A percentile compares a stretch with the other conserved stretches of the same genome.
These are phyloP conservation scores for Argyrosomus regius DNA, from an alignment of 2,797 vertebrate species.

Conservation along the genomic window DNA sequence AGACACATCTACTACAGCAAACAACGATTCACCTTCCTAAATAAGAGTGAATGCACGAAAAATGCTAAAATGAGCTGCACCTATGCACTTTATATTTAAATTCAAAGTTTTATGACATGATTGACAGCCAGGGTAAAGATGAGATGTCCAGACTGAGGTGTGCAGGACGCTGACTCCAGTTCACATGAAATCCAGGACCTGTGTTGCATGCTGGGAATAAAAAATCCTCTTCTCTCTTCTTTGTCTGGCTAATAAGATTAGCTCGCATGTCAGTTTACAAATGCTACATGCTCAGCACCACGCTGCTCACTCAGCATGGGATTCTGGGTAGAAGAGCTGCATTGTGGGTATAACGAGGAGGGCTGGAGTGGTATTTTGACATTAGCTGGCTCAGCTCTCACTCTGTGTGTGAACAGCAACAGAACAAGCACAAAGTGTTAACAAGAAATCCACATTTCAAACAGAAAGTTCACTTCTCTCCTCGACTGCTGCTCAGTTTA, in stretches of 20 bases:
- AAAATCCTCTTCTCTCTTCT: slow-evolving; percentile 1
- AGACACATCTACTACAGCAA: neutral
- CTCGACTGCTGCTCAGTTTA: neutral
- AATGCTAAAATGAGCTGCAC: no score
- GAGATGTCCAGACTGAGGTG: neutral
- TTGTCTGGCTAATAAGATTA: slow-evolving; percentile 64
- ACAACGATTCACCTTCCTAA: neutral
- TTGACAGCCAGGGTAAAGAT: neutral
- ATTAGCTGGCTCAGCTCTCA: slow-evolving; percentile 10
- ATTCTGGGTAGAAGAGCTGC: slow-evolving; percentile 41
- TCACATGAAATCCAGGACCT: neutral
- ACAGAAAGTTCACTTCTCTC: neutral
- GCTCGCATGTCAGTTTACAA: slow-evolving; percentile 49
- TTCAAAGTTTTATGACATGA: neutral
- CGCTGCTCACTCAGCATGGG: slow-evolving; percentile 26
- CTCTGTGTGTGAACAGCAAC: neutral
- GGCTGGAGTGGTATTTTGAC: slow-evolving; percentile 19
- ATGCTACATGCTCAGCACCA: slow-evolving; percentile 11
- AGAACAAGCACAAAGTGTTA: neutral
- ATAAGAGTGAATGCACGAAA: no score
- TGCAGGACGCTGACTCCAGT: slow-evolving; percentile 28
- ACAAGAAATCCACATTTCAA: no score
- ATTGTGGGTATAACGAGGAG: slow-evolving; percentile 24
- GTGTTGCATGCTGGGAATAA: slow-evolving; percentile 43
- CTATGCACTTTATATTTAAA: no score